Evolutionary conservation across 2,797 vertebrate species (phyloP).

Genomic region (Sorex maritimensis): DNA sequence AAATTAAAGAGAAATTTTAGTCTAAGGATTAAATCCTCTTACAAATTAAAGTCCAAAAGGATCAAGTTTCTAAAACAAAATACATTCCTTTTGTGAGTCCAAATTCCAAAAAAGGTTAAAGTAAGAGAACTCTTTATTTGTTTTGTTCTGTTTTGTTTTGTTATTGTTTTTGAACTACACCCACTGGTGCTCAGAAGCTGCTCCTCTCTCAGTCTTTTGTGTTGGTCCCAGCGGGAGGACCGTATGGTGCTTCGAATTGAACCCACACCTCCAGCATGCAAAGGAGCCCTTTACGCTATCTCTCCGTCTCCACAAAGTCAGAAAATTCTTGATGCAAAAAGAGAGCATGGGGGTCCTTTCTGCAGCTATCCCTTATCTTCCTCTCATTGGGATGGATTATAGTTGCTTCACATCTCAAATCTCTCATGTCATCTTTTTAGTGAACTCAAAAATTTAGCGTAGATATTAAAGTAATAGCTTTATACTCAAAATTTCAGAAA

Average conservation of each 20-base stretch:
- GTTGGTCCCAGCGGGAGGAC: no score
- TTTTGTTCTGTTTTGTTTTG: no score
- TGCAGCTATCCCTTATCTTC: neutral
- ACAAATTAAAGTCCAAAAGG: conserved; percentile 59
- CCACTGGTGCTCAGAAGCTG: no score
- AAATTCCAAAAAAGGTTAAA: conserved; percentile 1
- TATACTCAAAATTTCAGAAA: conserved; percentile 19
- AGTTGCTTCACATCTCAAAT: conserved; percentile 18
- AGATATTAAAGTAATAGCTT: conserved; percentile 40
- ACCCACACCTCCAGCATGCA: no score
- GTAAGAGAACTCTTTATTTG: no score
- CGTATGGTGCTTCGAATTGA: no score
- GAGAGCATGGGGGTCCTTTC: neutral
- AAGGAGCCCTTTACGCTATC: no score
- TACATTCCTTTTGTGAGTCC: neutral
- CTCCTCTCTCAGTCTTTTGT: no score
- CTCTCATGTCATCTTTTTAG: conserved; percentile 26
- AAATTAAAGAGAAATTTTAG: conserved; percentile 35
- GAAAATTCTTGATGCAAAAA: conserved; percentile 11
- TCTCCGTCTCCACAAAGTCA: no score
- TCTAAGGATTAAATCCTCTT: conserved; percentile 39
- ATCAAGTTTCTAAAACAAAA: conserved; percentile 52
- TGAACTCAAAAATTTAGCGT: conserved; percentile 1
- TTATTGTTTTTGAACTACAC: no score
- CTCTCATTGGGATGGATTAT: neutral